Conservation (phyloP, 2,113 vertebrate species). For the Raja brachyura region DNA sequence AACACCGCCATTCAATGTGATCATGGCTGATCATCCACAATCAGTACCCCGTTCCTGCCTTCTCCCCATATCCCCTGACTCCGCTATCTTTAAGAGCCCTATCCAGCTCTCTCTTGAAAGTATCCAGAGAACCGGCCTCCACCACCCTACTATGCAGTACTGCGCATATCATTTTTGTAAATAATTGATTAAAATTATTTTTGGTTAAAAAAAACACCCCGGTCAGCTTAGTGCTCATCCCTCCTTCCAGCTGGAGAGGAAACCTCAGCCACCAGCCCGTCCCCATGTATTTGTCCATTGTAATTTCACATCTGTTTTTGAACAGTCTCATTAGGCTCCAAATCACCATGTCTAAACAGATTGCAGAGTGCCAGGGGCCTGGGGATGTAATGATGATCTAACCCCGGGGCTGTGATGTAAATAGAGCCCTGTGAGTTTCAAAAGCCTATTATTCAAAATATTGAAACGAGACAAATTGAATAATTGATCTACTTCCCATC, state of each 20-base stretch:
- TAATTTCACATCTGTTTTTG: constrained; percentile 31
- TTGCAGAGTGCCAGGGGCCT: neutral
- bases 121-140: too few relatives aligned
- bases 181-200: too few relatives aligned
- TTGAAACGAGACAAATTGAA: constrained; percentile 37
- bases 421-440: constrained; percentile 2
- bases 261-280: neutral
- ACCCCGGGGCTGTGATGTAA: constrained; percentile 19
- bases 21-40: too few relatives aligned
- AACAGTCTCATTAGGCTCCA: constrained; percentile 25
- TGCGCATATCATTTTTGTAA: too few relatives aligned
- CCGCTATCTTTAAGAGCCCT: too few relatives aligned
- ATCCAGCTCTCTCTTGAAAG: too few relatives aligned
- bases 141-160: too few relatives aligned
- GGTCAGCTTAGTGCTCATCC: neutral
- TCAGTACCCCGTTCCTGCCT: too few relatives aligned
- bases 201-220: too few relatives aligned
- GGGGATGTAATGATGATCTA: neutral
- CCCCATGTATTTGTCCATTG: neutral
- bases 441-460: constrained; percentile 33
- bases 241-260: constrained; percentile 11
- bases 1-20: too few relatives aligned
- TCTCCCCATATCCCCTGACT: too few relatives aligned
- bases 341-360: constrained; percentile 22
- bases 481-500: constrained; percentile 31